phyloP scores from a whole-genome alignment of 1,140 invertebrate species.

The Anagrus nilaparvatae region DNA sequence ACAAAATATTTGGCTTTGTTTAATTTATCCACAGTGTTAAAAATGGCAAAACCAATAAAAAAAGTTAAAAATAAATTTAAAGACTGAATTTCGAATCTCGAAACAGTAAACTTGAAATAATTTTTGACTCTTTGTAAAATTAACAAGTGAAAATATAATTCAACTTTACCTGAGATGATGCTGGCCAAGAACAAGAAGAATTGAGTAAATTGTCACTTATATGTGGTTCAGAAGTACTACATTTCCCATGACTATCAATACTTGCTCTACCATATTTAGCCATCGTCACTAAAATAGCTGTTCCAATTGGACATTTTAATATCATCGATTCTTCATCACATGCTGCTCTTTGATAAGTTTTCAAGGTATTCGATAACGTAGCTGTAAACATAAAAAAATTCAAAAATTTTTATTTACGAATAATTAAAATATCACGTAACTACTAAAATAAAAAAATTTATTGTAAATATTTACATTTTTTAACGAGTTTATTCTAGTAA shows the following conservation, averaged over 20 bases:
- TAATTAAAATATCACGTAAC: background rate
- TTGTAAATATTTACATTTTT: background rate
- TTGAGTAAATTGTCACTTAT: constrained; percentile 29
- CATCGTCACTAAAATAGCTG: constrained; percentile 77
- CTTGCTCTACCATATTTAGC: constrained; percentile 53
- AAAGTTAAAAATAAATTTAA: too few species aligned
- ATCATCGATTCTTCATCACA: constrained; percentile 79
- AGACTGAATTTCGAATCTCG: too few species aligned
- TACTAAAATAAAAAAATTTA: background rate
- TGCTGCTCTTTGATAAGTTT: constrained; percentile 76
- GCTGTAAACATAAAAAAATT: constrained; percentile 51
- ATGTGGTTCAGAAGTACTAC: constrained; percentile 30
- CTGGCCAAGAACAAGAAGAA: constrained; percentile 44
- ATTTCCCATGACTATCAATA: constrained; percentile 36
- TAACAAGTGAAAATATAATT: too few species aligned
- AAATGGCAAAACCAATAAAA: too few species aligned
- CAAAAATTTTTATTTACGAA: too few species aligned
- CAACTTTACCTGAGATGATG: constrained; percentile 46
- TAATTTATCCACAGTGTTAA: too few species aligned
- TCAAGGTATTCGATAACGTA: constrained; percentile 73
- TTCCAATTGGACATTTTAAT: constrained; percentile 74
- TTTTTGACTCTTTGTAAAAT: too few species aligned
- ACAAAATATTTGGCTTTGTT: too few species aligned
- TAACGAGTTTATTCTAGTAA: constrained; percentile 1
- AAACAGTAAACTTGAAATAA: too few species aligned